phyloP scores from a whole-genome alignment of 2,113 vertebrate species.

The Paedocypris sp. region DNA sequence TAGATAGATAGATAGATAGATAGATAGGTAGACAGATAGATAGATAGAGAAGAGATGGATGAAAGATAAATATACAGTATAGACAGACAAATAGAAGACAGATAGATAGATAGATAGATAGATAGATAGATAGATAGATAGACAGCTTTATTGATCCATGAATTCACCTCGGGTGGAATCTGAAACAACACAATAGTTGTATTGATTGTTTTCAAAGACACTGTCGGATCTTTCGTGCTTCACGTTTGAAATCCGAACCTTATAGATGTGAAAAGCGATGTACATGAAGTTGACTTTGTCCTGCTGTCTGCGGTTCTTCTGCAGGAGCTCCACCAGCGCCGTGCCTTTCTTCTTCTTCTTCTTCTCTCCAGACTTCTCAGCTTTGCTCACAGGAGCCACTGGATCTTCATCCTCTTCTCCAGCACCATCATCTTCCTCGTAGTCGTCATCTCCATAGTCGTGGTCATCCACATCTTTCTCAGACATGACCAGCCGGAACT shows the following conservation, averaged over 20 bases:
- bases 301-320: conserved; percentile 58
- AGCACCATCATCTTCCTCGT: conserved; percentile 22
- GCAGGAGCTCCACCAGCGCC: conserved; percentile 61
- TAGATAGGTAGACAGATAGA: too few species aligned
- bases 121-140: too few species aligned
- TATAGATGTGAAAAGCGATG: conserved; percentile 63
- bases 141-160: background rate
- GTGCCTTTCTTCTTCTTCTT: conserved; percentile 52
- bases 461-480: conserved; percentile 41
- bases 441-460: conserved; percentile 33
- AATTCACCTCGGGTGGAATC: conserved; percentile 53
- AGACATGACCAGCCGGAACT: conserved; percentile 55
- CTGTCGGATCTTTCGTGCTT: too few species aligned
- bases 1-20: too few species aligned
- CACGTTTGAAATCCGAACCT: conserved; percentile 36
- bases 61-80: too few species aligned
- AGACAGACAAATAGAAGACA: too few species aligned
- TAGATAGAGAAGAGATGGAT: background rate
- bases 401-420: conserved; percentile 7
- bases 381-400: conserved; percentile 20
- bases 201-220: too few species aligned
- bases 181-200: too few species aligned
- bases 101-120: too few species aligned
- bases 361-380: conserved; percentile 42
- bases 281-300: conserved; percentile 49